These are phyloP conservation scores for Silurus meridionalis DNA, from an alignment of 2,113 vertebrate genomes.

Conservation along the genomic window DNA sequence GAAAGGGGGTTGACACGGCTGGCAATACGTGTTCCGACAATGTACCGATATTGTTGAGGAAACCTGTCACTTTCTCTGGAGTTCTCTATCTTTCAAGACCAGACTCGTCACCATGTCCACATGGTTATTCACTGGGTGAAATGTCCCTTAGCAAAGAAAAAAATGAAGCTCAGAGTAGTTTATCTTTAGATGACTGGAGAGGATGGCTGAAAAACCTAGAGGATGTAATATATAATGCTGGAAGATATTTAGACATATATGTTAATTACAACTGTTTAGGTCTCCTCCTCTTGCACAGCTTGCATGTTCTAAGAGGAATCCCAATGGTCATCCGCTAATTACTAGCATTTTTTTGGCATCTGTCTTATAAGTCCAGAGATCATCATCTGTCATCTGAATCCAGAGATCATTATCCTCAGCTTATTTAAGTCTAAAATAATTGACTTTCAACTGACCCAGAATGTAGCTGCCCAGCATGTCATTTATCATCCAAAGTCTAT, in stretches of 20 bases:
- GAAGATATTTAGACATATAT: neutral
- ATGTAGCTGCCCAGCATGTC: neutral
- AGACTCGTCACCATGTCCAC: neutral
- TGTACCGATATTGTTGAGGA: neutral
- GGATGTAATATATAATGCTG: neutral
- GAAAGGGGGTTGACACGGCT: slow-evolving; percentile 24
- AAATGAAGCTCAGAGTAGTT: neutral
- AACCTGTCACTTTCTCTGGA: slow-evolving; percentile 29
- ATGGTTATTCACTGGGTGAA: slow-evolving; percentile 4
- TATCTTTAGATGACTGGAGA: neutral
- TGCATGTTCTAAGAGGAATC: neutral
- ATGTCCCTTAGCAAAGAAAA: slow-evolving; percentile 15
- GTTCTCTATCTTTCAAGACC: slow-evolving; percentile 12
- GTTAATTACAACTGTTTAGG: neutral
- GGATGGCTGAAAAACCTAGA: neutral
- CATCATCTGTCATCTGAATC: neutral
- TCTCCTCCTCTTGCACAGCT: neutral
- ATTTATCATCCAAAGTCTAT: neutral
- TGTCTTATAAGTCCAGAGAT: neutral
- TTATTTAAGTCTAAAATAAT: neutral
- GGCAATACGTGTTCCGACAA: slow-evolving; percentile 12
- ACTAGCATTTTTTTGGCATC: neutral
- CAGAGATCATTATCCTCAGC: neutral
- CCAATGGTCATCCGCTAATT: neutral
- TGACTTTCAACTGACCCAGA: neutral